Conservation (phyloP, 1,140 invertebrate genomes). For the Globodera ellingtonae region DNA sequence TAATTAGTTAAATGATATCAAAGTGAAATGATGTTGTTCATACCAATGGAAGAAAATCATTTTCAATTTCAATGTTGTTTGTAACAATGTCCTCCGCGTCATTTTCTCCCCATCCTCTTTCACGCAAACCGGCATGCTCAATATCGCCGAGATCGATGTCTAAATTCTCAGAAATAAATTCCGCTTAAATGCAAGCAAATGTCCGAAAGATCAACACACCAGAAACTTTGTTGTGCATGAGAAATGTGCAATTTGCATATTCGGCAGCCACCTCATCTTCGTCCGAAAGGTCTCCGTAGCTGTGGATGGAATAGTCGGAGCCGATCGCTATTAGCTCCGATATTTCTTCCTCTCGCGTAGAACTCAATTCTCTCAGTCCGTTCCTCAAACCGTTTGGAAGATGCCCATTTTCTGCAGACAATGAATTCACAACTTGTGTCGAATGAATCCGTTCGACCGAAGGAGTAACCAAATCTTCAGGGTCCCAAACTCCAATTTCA, state of each 20-base stretch:
- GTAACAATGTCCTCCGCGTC: slow-evolving; percentile 11
- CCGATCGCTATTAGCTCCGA: slow-evolving; percentile 36
- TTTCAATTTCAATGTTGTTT: slow-evolving; percentile 20
- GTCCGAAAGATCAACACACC: slow-evolving; percentile 26
- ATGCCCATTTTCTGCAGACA: slow-evolving; percentile 10
- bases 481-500: slow-evolving; percentile 64
- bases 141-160: slow-evolving; percentile 24
- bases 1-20: not conserved
- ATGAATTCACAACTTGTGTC: not conserved
- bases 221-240: slow-evolving; percentile 38
- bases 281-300: slow-evolving; percentile 50
- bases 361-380: slow-evolving; percentile 6
- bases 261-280: slow-evolving; percentile 46
- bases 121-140: slow-evolving; percentile 21
- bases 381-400: slow-evolving; percentile 10
- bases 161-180: not conserved
- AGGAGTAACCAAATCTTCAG: slow-evolving; percentile 35
- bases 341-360: slow-evolving; percentile 31
- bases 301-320: slow-evolving; percentile 27
- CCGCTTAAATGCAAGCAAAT: not conserved
- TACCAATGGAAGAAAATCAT: slow-evolving; percentile 35
- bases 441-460: not conserved
- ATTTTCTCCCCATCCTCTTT: slow-evolving; percentile 30
- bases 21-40: not conserved
- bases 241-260: slow-evolving; percentile 50